phyloP scores from a whole-genome alignment of 2,888 invertebrate species.

The Agonum fuliginosum region DNA sequence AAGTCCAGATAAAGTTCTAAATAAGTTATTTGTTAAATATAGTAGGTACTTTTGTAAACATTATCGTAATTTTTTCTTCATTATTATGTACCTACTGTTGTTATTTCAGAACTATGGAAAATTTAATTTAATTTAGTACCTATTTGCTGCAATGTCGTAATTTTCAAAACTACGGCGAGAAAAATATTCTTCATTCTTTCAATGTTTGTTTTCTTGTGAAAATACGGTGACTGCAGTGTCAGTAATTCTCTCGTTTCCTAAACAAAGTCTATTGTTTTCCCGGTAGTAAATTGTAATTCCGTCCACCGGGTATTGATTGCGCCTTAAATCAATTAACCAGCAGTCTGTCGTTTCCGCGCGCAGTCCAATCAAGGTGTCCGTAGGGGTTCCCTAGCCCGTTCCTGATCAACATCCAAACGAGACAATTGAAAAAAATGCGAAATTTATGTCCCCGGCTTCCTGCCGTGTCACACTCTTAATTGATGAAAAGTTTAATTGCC shows the following conservation, averaged over 20 bases:
- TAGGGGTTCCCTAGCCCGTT: conserved; percentile 7
- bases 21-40: too few relatives aligned
- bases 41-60: too few relatives aligned
- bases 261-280: conserved; percentile 5
- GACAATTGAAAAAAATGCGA: conserved; percentile 33
- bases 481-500: conserved; percentile 13
- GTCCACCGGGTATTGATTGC: conserved; percentile 6
- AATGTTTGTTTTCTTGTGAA: too few relatives aligned
- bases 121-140: too few relatives aligned
- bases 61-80: too few relatives aligned
- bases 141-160: too few relatives aligned
- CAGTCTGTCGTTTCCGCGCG: conserved; percentile 1
- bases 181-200: too few relatives aligned
- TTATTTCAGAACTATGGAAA: too few relatives aligned
- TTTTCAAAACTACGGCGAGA: too few relatives aligned
- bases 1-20: neutral
- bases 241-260: too few relatives aligned
- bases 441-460: conserved; percentile 25
- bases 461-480: conserved; percentile 1
- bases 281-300: conserved; percentile 35
- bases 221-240: too few relatives aligned
- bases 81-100: too few relatives aligned
- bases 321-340: conserved; percentile 40
- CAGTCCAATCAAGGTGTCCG: conserved; percentile 30
- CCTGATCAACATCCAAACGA: conserved; percentile 23